Conservation (phyloP, 1,140 invertebrate species). For the Pseudomyrmex pallidus region DNA sequence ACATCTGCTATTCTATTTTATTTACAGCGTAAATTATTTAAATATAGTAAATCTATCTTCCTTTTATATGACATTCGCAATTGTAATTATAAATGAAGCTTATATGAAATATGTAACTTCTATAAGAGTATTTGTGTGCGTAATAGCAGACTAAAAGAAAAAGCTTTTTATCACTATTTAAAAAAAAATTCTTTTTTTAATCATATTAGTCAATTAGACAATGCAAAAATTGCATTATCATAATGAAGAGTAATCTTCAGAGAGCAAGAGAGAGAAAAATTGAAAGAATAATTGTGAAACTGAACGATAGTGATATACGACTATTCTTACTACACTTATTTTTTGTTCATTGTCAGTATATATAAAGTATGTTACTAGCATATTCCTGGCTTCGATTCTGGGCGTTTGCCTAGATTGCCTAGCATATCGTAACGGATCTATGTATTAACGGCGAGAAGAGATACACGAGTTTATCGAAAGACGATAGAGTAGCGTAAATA, state of each 20-base stretch:
- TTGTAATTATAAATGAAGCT: no score
- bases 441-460: slow-evolving; percentile 7
- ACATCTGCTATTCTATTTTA: slow-evolving; percentile 19
- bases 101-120: no score
- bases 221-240: no score
- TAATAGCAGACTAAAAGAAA: no score
- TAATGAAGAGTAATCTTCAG: no score
- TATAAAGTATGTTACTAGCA: neutral
- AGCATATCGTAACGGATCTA: slow-evolving; percentile 34
- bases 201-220: no score
- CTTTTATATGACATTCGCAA: no score
- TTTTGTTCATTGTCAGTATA: slow-evolving; percentile 20
- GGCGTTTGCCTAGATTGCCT: slow-evolving; percentile 40
- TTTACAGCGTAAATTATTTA: slow-evolving; percentile 16
- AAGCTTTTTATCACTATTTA: no score
- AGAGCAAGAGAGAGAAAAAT: no score
- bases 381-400: slow-evolving; percentile 9
- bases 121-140: no score
- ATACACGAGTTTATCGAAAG: slow-evolving; percentile 13
- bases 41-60: neutral
- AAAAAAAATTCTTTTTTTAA: no score
- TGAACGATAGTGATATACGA: slow-evolving; percentile 29
- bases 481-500: slow-evolving; percentile 31
- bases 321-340: slow-evolving; percentile 35
- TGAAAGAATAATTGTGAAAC: no score